Evolutionary conservation across 2,888 invertebrate genomes (phyloP), one percentile per base, ranked within the genome.

Genomic region (Alsophila aescularia): DNA sequence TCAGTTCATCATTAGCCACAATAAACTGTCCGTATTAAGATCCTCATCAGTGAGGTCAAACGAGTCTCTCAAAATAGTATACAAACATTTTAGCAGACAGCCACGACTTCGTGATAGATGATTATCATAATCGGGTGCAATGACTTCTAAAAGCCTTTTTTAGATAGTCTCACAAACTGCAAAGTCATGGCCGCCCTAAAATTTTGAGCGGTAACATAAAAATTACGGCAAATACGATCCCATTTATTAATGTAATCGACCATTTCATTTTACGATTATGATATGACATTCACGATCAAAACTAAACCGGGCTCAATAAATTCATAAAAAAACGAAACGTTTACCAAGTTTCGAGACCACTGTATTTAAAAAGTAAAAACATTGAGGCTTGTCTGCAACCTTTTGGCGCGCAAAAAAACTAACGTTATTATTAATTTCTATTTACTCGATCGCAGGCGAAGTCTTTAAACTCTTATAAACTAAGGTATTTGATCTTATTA

Each of bases 51-150:
- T 24, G 6, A 31, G 16, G 29, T 41, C 29, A 18, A 47, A 52
- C 52, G 13, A 34, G 62, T 21, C 18, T 12, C 9, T 34, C 18
- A 12, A 35, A 29, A 35, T 43, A 43, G 21, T 39, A 39, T 51
- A 65, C 42, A 65, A 63, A 62, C 62, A 49, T 52, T 58, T 60
- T 53, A 63, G 60, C 58, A 61, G 57, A 36, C 58, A 43, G 58
- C 60, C 60, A 60, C 58, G 56, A 47, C 35, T 59, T 68, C 65
- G 69, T 72, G 71, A 66, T 65, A 59, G 75, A 77, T 76, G 50
- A 21, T 45, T 69, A 72, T 73, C 73, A 58, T 49, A 51, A 48
- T 50, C 56, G 73, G 73, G 73, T 69, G 73, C 70, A 75, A 72
- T 69, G 72, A 68, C 75, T 56, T 64, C 34, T 45, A 15, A 45